Evolutionary conservation across 2,113 vertebrate species (phyloP).

Genomic region (Periophthalmodon schlosseri): DNA sequence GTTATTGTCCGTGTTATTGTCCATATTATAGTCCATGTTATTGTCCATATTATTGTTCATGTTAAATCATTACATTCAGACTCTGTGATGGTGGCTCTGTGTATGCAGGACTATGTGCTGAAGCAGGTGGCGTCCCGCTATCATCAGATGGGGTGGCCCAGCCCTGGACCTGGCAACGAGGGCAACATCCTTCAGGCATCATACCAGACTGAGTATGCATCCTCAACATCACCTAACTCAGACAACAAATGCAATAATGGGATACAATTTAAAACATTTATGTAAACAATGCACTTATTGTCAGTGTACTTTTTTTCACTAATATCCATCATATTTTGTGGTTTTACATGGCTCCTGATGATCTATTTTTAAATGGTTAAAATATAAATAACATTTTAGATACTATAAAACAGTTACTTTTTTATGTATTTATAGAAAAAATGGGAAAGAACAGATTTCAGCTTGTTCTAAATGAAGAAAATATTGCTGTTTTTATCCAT

Average conservation of each 20-base stretch:
- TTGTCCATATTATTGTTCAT: too few relatives aligned
- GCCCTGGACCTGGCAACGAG: conserved; percentile 73
- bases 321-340: neutral
- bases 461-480: too few relatives aligned
- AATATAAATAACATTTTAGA: too few relatives aligned
- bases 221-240: neutral
- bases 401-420: too few relatives aligned
- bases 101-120: conserved; percentile 88
- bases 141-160: conserved; percentile 93
- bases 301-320: too few relatives aligned
- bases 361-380: too few relatives aligned
- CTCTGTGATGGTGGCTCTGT: conserved; percentile 2
- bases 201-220: conserved; percentile 90
- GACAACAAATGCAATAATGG: neutral
- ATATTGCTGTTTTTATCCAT: neutral
- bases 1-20: too few relatives aligned
- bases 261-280: too few relatives aligned
- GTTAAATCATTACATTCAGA: neutral
- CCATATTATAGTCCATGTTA: too few relatives aligned
- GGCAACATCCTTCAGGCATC: conserved; percentile 85
- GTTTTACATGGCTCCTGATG: neutral
- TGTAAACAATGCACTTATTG: neutral
- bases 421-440: too few relatives aligned
- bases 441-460: too few relatives aligned
- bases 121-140: conserved; percentile 92